Percentiles rank a stretch among this genome's conserved stretches.
Evolutionary conservation across 1,140 invertebrate species (phyloP).

Genomic region (Homalodisca vitripennis): DNA sequence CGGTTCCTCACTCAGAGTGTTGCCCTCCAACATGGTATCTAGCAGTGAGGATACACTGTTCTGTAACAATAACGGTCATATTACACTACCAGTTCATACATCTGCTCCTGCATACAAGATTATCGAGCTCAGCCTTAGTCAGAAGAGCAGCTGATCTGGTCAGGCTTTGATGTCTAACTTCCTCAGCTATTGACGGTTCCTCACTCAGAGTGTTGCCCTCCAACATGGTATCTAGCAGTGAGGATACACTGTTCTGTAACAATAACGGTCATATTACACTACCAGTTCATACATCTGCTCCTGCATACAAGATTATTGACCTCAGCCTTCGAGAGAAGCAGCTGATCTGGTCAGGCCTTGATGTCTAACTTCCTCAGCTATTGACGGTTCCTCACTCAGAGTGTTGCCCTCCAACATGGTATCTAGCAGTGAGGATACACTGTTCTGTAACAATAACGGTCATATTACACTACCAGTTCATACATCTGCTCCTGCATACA

Average conservation of each 20-base stretch:
- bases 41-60: constrained; percentile 71
- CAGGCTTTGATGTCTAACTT: constrained; percentile 59
- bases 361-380: constrained; percentile 58
- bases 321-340: constrained; percentile 65
- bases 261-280: no score
- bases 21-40: constrained; percentile 64
- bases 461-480: no score
- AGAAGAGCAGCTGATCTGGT: constrained; percentile 64
- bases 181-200: constrained; percentile 54
- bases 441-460: constrained; percentile 58
- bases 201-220: constrained; percentile 56
- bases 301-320: constrained; percentile 62
- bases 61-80: no score
- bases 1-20: constrained; percentile 54
- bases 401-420: constrained; percentile 60
- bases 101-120: constrained; percentile 63
- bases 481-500: no score
- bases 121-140: constrained; percentile 63
- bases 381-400: constrained; percentile 54
- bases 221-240: constrained; percentile 68
- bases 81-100: no score
- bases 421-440: constrained; percentile 71
- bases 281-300: no score
- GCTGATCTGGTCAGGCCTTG: constrained; percentile 61
- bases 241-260: constrained; percentile 63